Evolutionary conservation across 2,888 invertebrate species (phyloP).

Genomic region (Ormyrus labotus): DNA sequence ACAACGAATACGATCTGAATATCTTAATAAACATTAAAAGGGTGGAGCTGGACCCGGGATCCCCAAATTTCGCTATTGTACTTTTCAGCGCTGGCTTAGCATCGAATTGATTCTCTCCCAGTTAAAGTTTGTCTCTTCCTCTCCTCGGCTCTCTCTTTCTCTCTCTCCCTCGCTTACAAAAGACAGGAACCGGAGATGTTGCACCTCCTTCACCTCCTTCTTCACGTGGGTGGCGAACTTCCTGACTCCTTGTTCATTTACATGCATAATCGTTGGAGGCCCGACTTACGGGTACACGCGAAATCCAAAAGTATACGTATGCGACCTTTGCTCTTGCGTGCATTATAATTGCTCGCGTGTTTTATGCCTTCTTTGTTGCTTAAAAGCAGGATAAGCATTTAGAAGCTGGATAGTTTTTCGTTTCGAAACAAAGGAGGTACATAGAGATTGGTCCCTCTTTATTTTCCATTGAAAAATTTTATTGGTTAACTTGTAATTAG

Average conservation of each 20-base stretch:
- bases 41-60: neutral
- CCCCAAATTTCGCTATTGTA: conserved; percentile 52
- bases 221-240: conserved; percentile 50
- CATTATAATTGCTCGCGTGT: conserved; percentile 27
- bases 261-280: conserved; percentile 46
- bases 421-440: neutral
- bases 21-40: conserved; percentile 35
- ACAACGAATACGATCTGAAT: neutral
- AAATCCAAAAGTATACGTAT: conserved; percentile 1
- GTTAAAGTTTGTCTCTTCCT: no score
- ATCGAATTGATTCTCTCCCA: no score
- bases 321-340: conserved; percentile 36
- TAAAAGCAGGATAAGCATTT: no score
- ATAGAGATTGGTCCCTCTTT: neutral
- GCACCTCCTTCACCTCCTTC: conserved; percentile 44
- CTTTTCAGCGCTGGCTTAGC: conserved; percentile 32
- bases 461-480: no score
- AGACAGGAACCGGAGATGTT: conserved; percentile 57
- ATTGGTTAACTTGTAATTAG: no score
- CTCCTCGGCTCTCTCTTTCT: conserved; percentile 1
- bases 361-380: neutral
- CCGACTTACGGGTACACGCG: neutral
- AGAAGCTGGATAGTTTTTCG: no score
- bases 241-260: conserved; percentile 49
- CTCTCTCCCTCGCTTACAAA: neutral